Evolutionary conservation across 2,797 vertebrate species (phyloP), one percentile per base, ranked within the genome.

Genomic region (Notolabrus celidotus): DNA sequence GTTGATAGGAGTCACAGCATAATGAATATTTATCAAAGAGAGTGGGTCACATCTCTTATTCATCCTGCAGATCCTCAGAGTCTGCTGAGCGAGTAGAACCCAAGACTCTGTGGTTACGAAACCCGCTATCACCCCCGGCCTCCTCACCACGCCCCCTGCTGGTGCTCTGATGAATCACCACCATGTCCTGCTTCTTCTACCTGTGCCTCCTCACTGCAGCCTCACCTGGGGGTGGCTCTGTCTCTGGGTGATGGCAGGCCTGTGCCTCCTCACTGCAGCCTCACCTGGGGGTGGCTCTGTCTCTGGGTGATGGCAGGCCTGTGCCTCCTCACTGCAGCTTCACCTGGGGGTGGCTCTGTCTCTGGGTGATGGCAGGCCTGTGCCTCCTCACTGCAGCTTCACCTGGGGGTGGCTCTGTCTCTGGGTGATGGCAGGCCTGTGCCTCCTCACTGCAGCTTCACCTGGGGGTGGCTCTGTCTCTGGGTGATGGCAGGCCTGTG

Each of bases 301-400:
- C 66, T 58, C 52, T 11, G 50, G 19, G 34, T 52, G 46, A 46
- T 77, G 66, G n/a, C n/a, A n/a, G n/a, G n/a, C 63, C 52, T 43
- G 22, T 71, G 66, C 74, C 59, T 67, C 36, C 58, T 55, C 55
- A 72, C 71, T 39, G 68, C 74, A 61, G 67, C 47, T 73, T 54
- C 56, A 43, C 67, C 50, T 47, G 55, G n/a, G n/a, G n/a, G 34
- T 49, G 7, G 5, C 31, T 51, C 39, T 2, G 42, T 69, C 66
- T 58, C 52, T 11, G 50, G 19, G 34, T 52, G 46, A 46, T 77
- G 66, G n/a, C n/a, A n/a, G n/a, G n/a, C 63, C 52, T 43, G 22
- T 71, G 66, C 74, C 59, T 67, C 36, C 58, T 55, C 55, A 72
- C 71, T 39, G 68, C 74, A 61, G 67, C 47, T 73, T 54, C 56